Conservation (phyloP, 2,797 vertebrate species). For the Pangasius macronema region DNA sequence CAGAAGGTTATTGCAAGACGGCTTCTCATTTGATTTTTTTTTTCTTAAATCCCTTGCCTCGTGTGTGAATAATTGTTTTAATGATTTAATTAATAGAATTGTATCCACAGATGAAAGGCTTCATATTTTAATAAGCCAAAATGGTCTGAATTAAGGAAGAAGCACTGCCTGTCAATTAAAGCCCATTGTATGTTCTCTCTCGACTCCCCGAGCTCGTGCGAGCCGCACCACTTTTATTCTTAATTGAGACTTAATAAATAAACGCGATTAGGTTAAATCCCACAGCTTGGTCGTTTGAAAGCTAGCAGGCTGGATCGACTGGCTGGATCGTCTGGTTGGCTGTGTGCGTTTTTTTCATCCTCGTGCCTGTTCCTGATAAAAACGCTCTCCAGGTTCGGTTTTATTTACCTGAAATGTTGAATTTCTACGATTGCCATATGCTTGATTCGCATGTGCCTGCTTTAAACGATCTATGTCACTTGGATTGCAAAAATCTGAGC, state of each 20-base stretch:
- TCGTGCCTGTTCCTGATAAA: constrained; percentile 71
- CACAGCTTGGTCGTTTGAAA: constrained; percentile 63
- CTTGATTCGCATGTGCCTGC: neutral
- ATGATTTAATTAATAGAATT: constrained; percentile 86
- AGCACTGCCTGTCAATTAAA: constrained; percentile 73
- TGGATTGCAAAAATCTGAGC: neutral
- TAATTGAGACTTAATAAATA: constrained; percentile 82
- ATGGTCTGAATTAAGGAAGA: constrained; percentile 71
- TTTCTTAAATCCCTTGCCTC: constrained; percentile 69
- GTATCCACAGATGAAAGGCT: constrained; percentile 80
- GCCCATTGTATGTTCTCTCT: constrained; percentile 67
- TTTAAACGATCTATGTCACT: neutral
- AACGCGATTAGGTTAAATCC: constrained; percentile 75
- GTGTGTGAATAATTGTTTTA: constrained; percentile 76
- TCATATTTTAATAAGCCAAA: constrained; percentile 79
- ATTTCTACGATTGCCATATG: constrained; percentile 81
- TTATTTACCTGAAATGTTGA: constrained; percentile 81
- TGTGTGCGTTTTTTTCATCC: constrained; percentile 59
- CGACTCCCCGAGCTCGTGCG: constrained; percentile 69
- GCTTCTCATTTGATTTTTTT: constrained; percentile 67
- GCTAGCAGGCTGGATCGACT: constrained; percentile 44
- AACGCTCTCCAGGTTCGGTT: constrained; percentile 77
- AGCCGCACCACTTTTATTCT: constrained; percentile 72
- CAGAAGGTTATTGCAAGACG: constrained; percentile 75
- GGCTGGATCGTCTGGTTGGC: constrained; percentile 45